phyloP scores from a whole-genome alignment of 2,888 invertebrate species.

The Chalcis sispes region DNA sequence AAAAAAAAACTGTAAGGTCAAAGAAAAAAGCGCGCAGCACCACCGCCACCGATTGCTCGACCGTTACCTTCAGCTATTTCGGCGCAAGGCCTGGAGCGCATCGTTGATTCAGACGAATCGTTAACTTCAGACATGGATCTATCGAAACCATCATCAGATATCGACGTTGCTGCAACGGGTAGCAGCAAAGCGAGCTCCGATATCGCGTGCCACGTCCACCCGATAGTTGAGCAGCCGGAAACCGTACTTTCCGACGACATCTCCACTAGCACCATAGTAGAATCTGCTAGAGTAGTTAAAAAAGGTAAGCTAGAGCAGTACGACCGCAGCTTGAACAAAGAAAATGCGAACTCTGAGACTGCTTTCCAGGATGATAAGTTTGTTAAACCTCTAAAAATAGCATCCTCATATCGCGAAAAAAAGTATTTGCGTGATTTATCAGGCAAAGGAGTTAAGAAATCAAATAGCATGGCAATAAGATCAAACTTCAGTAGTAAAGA shows the following conservation, averaged over 20 bases:
- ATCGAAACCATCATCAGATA: conserved; percentile 72
- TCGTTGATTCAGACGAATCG: conserved; percentile 73
- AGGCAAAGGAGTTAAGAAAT: background rate
- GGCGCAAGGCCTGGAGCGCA: conserved; percentile 71
- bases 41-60: conserved; percentile 74
- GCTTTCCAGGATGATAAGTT: conserved; percentile 30
- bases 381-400: background rate
- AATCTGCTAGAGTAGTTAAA: conserved; percentile 69
- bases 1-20: too few relatives aligned
- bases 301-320: conserved; percentile 73
- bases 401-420: background rate
- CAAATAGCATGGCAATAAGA: conserved; percentile 12
- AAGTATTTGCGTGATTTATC: background rate
- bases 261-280: conserved; percentile 59
- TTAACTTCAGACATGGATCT: conserved; percentile 72
- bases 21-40: conserved; percentile 80
- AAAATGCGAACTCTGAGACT: conserved; percentile 21
- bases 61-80: conserved; percentile 71
- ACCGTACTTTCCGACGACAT: conserved; percentile 4
- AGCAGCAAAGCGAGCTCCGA: conserved; percentile 68
- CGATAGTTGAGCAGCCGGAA: conserved; percentile 37
- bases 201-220: conserved; percentile 58
- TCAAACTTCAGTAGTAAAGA: background rate
- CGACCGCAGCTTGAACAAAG: background rate
- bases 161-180: conserved; percentile 66